Percentiles rank a stretch among this genome's conserved stretches.
phyloP scores from a whole-genome alignment of 2,888 invertebrate species.

The Clistopyga incitator region DNA sequence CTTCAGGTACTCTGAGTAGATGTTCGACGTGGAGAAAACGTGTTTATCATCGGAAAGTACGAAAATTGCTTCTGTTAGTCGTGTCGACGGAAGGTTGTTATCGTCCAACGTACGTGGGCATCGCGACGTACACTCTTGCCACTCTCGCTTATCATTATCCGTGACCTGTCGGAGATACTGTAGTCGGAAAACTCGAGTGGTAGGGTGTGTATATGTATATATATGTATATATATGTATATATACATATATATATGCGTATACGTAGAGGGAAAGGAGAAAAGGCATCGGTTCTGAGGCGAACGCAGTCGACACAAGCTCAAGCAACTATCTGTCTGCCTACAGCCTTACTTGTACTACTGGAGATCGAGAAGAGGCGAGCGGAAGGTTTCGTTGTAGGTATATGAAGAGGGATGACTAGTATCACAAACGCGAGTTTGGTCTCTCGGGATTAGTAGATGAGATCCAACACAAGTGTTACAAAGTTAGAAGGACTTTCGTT shows the following conservation, averaged over 20 bases:
- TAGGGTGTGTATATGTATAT: not conserved
- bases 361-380: not conserved
- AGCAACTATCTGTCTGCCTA: slow-evolving; percentile 29
- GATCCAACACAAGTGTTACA: slow-evolving; percentile 27
- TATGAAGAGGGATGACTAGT: slow-evolving; percentile 10
- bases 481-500: slow-evolving; percentile 12
- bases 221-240: not conserved
- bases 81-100: too few species aligned
- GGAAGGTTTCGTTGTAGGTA: not conserved
- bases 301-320: slow-evolving; percentile 2
- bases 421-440: slow-evolving; percentile 4
- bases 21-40: too few species aligned
- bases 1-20: too few species aligned
- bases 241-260: not conserved
- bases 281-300: slow-evolving; percentile 2
- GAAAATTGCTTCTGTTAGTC: too few species aligned
- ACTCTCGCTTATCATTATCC: too few species aligned
- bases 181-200: too few species aligned
- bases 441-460: slow-evolving; percentile 18
- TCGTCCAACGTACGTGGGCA: too few species aligned
- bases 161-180: too few species aligned
- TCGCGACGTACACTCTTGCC: too few species aligned
- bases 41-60: too few species aligned
- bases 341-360: slow-evolving; percentile 40
- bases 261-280: slow-evolving; percentile 16